Evolutionary conservation across 1,140 invertebrate genomes (phyloP).

Genomic region (Muscidifurax raptorellus): DNA sequence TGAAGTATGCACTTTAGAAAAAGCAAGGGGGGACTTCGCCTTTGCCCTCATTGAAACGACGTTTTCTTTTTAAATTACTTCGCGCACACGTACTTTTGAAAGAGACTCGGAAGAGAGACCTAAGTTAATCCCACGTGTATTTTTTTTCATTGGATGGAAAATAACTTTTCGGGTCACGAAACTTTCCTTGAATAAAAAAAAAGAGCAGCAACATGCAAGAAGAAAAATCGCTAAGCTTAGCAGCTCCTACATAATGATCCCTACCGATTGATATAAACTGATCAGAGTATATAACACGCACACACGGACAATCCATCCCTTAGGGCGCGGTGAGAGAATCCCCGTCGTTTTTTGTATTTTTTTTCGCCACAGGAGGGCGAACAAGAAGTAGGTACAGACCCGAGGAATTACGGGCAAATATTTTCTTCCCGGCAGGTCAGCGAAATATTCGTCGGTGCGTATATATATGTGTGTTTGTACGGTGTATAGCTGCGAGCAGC

Average conservation of each 20-base stretch:
- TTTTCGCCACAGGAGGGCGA: not conserved
- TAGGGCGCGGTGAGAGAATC: not conserved
- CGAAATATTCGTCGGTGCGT: not conserved
- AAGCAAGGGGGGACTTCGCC: not conserved
- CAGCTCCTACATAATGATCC: too few relatives aligned
- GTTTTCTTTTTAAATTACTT: not conserved
- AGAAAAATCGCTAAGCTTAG: not conserved
- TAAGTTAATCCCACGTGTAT: not conserved
- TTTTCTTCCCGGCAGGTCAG: not conserved
- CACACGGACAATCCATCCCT: not conserved
- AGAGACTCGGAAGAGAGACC: too few relatives aligned
- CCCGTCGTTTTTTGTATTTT: not conserved
- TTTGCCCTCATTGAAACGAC: not conserved
- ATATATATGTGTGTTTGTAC: not conserved
- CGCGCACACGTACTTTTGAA: too few relatives aligned
- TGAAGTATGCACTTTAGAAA: conserved; percentile 1
- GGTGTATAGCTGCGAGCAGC: not conserved
- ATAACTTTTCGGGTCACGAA: too few relatives aligned
- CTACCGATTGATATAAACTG: conserved; percentile 6
- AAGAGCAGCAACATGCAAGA: not conserved
- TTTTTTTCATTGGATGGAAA: too few relatives aligned
- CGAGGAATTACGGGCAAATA: not conserved
- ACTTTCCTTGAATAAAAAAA: not conserved
- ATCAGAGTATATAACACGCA: not conserved
- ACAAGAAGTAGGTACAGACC: not conserved